Evolutionary conservation across 2,797 vertebrate genomes (phyloP), one percentile per base, ranked within the genome.

Genomic region (Labeo calbasu): DNA sequence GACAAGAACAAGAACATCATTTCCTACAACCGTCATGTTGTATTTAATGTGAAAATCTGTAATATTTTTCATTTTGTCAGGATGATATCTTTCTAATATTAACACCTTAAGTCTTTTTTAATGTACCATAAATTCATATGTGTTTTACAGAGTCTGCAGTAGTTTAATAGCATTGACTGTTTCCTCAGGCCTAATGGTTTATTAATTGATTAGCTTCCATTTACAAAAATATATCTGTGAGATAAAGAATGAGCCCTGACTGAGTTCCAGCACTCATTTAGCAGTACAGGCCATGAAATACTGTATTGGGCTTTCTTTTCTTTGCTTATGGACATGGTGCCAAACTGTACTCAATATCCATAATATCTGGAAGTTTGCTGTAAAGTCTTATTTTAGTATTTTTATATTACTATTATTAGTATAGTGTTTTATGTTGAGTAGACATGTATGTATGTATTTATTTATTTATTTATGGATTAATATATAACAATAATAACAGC

Each of bases 121-220:
- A 83, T 46, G 43, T 76, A 2, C 23, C 17, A 32, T 61, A n/a
- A 50, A 61, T 61, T n/a, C 68, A 72, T 59, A 81, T 61, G 23
- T 46, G 23, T 61, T 81, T 72, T 59, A 72, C 21, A 68, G 75
- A 57, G 43, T 80, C 57, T 85, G 70, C 79, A 78, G 70, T 32
- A 73, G 32, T 73, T 85, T 23, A 75, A 66, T 66, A 21, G 23
- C 40, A n/a, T 19, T 23, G 79, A 78, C 79, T 63, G 36, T 85
- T 75, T 85, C 84, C 78, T 19, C 66, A 4, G 70, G 78, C 84
- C 50, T 59, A 80, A 85, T 81, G 63, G 48, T 80, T 80, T 73
- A 75, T 85, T n/a, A 85, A 79, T 23, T 0, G 23, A 81, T 81
- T 40, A 46, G 61, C 40, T 75, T 36, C 40, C 17, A 21, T 72